Conservation (phyloP, 2,797 vertebrate species). For the Bovichtus diacanthus region DNA sequence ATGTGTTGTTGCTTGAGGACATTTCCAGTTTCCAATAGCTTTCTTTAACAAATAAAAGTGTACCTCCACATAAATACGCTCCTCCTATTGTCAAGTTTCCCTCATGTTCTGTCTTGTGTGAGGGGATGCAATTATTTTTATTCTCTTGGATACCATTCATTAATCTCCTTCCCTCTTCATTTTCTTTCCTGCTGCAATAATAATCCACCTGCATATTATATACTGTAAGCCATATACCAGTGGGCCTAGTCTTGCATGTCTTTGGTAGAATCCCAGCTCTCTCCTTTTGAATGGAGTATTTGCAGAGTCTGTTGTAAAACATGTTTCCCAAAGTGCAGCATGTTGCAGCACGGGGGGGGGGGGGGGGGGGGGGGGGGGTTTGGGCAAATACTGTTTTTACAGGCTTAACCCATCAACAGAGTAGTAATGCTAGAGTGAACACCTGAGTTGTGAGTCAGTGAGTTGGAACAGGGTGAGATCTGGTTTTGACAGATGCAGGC, state of each 20-base stretch:
- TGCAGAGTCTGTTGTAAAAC: constrained; percentile 5
- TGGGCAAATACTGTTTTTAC: constrained; percentile 30
- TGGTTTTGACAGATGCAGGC: constrained; percentile 54
- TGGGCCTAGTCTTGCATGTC: background rate
- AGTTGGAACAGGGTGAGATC: constrained; percentile 35
- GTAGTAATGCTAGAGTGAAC: constrained; percentile 31
- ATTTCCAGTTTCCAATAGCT: constrained; percentile 35
- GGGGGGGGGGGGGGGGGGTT: no score
- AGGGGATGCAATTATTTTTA: background rate
- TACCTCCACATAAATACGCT: constrained; percentile 31
- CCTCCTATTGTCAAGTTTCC: constrained; percentile 9
- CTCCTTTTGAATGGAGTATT: constrained; percentile 14
- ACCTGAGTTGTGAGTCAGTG: constrained; percentile 45
- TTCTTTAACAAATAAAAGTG: constrained; percentile 41
- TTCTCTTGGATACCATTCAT: background rate
- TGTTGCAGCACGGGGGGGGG: constrained; percentile 46
- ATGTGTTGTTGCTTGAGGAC: constrained; percentile 58
- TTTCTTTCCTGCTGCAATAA: constrained; percentile 2
- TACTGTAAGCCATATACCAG: background rate
- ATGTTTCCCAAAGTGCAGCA: constrained; percentile 22
- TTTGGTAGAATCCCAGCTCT: background rate
- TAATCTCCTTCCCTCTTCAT: background rate
- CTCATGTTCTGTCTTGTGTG: constrained; percentile 36
- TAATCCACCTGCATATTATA: constrained; percentile 1
- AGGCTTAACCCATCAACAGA: constrained; percentile 17